Evolutionary conservation across 2,888 invertebrate species (phyloP).

Genomic region (Diplolepis rosae): DNA sequence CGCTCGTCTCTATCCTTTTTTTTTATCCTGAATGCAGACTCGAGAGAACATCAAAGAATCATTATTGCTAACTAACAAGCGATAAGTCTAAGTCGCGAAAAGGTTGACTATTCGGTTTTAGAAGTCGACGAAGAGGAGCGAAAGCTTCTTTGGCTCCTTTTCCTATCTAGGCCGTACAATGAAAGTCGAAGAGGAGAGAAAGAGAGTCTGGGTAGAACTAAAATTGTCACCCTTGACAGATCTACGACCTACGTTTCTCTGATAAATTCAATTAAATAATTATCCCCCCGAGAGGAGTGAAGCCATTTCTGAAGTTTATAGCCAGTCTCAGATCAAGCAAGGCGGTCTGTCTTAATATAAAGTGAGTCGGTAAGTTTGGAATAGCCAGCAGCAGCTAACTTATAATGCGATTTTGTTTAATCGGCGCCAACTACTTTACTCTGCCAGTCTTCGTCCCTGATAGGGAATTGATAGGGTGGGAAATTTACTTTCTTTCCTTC

Average conservation of each 20-base stretch:
- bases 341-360: conserved; percentile 72
- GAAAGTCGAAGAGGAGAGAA: conserved; percentile 9
- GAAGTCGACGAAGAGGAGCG: not conserved
- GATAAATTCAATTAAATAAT: conserved; percentile 72
- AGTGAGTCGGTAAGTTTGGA: conserved; percentile 69
- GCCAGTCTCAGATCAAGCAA: conserved; percentile 66
- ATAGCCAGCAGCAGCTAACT: conserved; percentile 69
- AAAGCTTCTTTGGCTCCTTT: conserved; percentile 24
- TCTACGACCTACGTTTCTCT: conserved; percentile 56
- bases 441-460: conserved; percentile 53
- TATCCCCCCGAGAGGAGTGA: conserved; percentile 58
- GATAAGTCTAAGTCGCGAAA: conserved; percentile 22
- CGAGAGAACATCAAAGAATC: not conserved
- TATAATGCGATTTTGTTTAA: conserved; percentile 74
- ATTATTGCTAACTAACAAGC: conserved; percentile 25
- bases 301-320: conserved; percentile 71
- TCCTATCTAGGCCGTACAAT: conserved; percentile 10
- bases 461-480: conserved; percentile 40
- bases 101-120: conserved; percentile 20
- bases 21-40: not conserved
- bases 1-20: not conserved
- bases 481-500: conserved; percentile 49
- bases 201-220: conserved; percentile 36
- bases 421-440: conserved; percentile 72
- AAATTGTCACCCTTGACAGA: conserved; percentile 63